Percentiles rank a stretch among this genome's conserved stretches.
Evolutionary conservation across 2,888 invertebrate species (phyloP).

Genomic region (Gymnoscelis rufifasciata): DNA sequence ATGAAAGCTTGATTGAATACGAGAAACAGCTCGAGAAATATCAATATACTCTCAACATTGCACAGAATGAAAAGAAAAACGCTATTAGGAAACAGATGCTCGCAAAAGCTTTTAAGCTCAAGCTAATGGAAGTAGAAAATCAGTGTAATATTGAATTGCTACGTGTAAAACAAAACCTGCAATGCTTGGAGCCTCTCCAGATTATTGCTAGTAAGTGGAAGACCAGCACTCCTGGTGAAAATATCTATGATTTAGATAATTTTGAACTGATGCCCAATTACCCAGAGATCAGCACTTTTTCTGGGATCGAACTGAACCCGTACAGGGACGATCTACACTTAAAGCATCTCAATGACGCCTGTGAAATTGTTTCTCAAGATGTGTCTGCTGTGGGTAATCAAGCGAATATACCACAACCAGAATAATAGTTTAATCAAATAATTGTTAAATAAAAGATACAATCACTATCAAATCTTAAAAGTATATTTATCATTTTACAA

Average conservation of each 20-base stretch:
- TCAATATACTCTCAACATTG: constrained; percentile 66
- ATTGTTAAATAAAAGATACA: no score
- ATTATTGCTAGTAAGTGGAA: constrained; percentile 67
- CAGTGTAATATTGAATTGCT: constrained; percentile 70
- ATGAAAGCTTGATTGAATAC: constrained; percentile 64
- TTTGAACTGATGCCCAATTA: constrained; percentile 59
- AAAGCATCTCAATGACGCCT: constrained; percentile 23
- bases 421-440: no score
- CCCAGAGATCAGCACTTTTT: constrained; percentile 49
- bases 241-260: constrained; percentile 46
- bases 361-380: constrained; percentile 31
- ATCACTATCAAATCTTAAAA: no score
- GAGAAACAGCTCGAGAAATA: constrained; percentile 69
- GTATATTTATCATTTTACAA: no score
- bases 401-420: no score
- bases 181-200: constrained; percentile 65
- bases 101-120: constrained; percentile 65
- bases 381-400: constrained; percentile 15
- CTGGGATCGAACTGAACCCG: constrained; percentile 41
- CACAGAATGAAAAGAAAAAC: constrained; percentile 69
- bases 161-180: constrained; percentile 67
- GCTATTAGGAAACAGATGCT: constrained; percentile 70
- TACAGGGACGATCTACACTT: constrained; percentile 37
- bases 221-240: constrained; percentile 36
- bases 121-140: constrained; percentile 69